Conservation (phyloP, 2,113 vertebrate genomes). For the Pseudolaguvia tuberculata region DNA sequence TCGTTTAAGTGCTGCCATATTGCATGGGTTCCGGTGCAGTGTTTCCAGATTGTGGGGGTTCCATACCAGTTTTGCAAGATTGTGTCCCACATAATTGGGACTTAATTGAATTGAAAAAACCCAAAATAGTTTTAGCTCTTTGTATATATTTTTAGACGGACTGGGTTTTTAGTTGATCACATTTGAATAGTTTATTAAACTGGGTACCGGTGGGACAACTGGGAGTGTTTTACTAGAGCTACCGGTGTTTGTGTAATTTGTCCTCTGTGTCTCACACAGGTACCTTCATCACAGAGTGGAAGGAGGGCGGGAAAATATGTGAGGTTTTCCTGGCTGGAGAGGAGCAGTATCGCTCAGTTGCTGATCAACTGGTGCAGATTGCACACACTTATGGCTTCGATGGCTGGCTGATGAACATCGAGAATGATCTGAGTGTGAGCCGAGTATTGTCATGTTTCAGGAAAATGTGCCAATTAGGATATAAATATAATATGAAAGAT, state of each 20-base stretch:
- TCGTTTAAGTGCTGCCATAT: background rate
- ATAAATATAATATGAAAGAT: background rate
- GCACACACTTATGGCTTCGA: constrained; percentile 80
- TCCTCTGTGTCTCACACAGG: constrained; percentile 69
- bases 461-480: background rate
- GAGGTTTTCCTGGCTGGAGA: constrained; percentile 78
- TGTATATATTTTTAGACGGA: no score
- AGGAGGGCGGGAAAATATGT: constrained; percentile 66
- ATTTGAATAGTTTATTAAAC: background rate
- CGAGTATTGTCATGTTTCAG: background rate
- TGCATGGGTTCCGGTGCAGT: no score
- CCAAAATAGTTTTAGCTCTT: no score
- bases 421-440: constrained; percentile 86
- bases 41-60: no score
- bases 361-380: constrained; percentile 78
- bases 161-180: no score
- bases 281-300: constrained; percentile 94
- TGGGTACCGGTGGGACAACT: no score
- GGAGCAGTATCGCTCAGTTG: constrained; percentile 67
- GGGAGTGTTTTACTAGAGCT: background rate
- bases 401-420: constrained; percentile 92
- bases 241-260: background rate
- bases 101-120: no score
- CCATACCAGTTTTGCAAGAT: no score
- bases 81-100: no score